Evolutionary conservation across 2,797 vertebrate species (phyloP), one percentile per base, ranked within the genome.

Genomic region (Iguana delicatissima): DNA sequence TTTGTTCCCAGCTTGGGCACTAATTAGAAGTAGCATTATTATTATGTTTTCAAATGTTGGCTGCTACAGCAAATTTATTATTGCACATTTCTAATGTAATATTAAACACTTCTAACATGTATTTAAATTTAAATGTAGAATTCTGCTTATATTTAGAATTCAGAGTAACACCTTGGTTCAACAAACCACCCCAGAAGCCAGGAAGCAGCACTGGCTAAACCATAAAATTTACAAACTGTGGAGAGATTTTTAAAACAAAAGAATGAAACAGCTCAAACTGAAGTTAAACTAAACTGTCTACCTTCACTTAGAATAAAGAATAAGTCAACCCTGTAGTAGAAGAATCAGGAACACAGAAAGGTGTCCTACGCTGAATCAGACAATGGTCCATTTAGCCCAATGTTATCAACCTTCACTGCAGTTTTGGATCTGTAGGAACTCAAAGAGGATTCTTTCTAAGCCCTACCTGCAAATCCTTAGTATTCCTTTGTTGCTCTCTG

Each of bases 11-110:
- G 77, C 18, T 89, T 26, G 9, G 0, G 82, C 7, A 46, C 72
- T 84, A 89, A 59, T 88, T 91, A 92, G 89, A 9, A 86, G 85
- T 3, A 90, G 89, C 35, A 84, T 10, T 85, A 84, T 80, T 64
- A 20, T 1, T 0, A 26, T n/a, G 13, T 4, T 86, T 94, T 91
- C 77, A 91, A 85, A 74, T 52, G 88, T 80, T 87, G 74, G 10
- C 59, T 84, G 76, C 32, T 92, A 74, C 69, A 72, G 55, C 4
- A 82, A 0, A 38, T 87, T 69, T 50, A n/a, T 50, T 38, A 67
- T 0, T 42, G n/a, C 3, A 74, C 0, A 76, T 2, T 85, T 20
- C 57, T 76, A 84, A 86, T 20, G 55, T 84, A 89, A 13, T 38
- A 77, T 79, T 76, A 77, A n/a, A 32, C 14, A 55, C 52, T 24